Conservation (phyloP, 1,140 invertebrate species). For the Scylla paramamosain region DNA sequence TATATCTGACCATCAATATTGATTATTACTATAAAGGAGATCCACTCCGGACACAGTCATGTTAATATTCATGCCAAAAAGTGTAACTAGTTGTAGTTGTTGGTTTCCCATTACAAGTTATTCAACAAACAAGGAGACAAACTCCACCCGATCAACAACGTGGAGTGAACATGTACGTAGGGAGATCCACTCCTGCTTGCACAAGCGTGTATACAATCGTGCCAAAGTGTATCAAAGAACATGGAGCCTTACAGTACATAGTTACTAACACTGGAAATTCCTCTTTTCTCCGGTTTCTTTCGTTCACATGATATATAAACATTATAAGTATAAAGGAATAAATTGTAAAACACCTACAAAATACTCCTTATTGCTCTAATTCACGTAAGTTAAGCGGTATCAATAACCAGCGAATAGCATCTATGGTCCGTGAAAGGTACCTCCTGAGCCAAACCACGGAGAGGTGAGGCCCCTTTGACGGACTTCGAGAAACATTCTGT, state of each 20-base stretch:
- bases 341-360: constrained; percentile 71
- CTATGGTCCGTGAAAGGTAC: constrained; percentile 37
- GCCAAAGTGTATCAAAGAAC: constrained; percentile 55
- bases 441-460: background rate
- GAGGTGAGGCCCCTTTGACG: constrained; percentile 29
- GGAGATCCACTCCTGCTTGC: constrained; percentile 55
- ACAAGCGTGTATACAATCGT: constrained; percentile 50
- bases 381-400: constrained; percentile 66
- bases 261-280: constrained; percentile 40
- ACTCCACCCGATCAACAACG: constrained; percentile 48
- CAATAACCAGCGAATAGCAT: constrained; percentile 46
- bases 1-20: constrained; percentile 23
- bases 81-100: constrained; percentile 32
- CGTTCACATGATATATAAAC: constrained; percentile 63
- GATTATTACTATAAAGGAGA: constrained; percentile 37
- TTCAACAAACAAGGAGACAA: constrained; percentile 34
- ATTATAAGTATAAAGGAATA: constrained; percentile 67
- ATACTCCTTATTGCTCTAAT: constrained; percentile 73
- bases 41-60: constrained; percentile 47
- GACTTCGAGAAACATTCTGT: constrained; percentile 49
- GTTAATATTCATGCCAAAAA: constrained; percentile 51
- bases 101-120: constrained; percentile 17
- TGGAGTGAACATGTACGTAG: constrained; percentile 41
- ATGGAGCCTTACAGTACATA: constrained; percentile 49
- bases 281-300: constrained; percentile 27